Conservation (phyloP, 37 sponge, comb jelly and placozoan species). For the Bolinopsis microptera region DNA sequence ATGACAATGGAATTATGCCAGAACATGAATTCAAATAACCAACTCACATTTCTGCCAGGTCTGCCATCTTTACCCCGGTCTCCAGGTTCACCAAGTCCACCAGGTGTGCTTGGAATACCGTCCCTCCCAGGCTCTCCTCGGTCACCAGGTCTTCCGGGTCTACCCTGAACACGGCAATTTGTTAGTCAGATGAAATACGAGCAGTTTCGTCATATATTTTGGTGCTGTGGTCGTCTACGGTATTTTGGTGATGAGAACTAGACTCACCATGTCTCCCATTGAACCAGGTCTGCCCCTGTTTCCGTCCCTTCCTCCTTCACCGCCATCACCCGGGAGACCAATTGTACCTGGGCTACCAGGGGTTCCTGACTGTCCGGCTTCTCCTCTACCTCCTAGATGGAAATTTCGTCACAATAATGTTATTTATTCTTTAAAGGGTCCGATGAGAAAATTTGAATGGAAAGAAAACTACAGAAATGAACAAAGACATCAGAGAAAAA, state of each 20-base stretch:
- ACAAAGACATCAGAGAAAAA: too few species aligned
- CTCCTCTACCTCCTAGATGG: background rate
- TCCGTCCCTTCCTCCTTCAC: background rate
- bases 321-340: background rate
- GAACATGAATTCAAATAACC: background rate
- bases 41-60: conserved; percentile 26
- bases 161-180: background rate
- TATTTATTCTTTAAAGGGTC: too few species aligned
- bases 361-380: background rate
- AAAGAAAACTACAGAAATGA: too few species aligned
- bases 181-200: too few species aligned
- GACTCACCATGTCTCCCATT: background rate
- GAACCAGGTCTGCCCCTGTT: background rate
- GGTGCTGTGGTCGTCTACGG: too few species aligned
- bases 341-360: background rate
- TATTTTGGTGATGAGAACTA: too few species aligned
- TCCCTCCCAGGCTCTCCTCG: background rate
- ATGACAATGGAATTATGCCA: too few species aligned
- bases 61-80: background rate
- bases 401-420: too few species aligned
- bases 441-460: background rate
- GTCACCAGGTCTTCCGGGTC: background rate
- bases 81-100: background rate
- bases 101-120: background rate
- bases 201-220: too few species aligned